Evolutionary conservation across 2,888 invertebrate genomes (phyloP).

Genomic region (Catocala nupta): DNA sequence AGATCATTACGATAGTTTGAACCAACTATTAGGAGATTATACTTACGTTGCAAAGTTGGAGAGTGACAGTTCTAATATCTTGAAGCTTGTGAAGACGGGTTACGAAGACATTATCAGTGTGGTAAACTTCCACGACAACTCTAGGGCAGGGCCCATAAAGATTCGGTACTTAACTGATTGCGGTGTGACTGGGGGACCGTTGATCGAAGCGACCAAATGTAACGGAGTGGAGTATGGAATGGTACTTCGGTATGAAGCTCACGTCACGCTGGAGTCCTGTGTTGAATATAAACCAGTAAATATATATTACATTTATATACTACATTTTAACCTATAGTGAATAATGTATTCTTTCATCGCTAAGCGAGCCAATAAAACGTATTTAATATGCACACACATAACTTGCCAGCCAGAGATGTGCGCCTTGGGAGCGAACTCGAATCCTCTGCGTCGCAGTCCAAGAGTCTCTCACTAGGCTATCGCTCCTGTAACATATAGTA

Average conservation of each 20-base stretch:
- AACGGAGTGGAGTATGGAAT: conserved; percentile 88
- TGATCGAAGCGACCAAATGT: conserved; percentile 86
- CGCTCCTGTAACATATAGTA: too few relatives aligned
- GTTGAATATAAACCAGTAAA: conserved; percentile 82
- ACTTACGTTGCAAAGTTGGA: conserved; percentile 93
- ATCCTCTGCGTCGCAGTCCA: too few relatives aligned
- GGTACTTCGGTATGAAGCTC: conserved; percentile 89
- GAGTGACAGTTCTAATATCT: conserved; percentile 94
- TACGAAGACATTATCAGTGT: conserved; percentile 92
- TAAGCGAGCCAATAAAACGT: too few relatives aligned
- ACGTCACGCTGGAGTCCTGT: conserved; percentile 87
- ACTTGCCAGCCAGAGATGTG: too few relatives aligned
- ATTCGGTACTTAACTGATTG: conserved; percentile 92
- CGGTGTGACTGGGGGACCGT: conserved; percentile 80
- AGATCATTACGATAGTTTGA: conserved; percentile 90
- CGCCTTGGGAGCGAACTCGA: too few relatives aligned
- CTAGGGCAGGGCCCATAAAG: conserved; percentile 88
- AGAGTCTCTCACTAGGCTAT: too few relatives aligned
- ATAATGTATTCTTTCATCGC: too few relatives aligned
- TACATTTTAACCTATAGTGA: too few relatives aligned
- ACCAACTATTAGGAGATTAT: conserved; percentile 90
- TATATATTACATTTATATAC: conserved; percentile 17
- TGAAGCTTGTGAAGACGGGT: conserved; percentile 93
- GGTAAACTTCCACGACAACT: conserved; percentile 87
- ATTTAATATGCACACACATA: too few relatives aligned